Base-by-base conservation (phyloP, 2,888 invertebrate species). In the Drosophila maculinotata region DNA sequence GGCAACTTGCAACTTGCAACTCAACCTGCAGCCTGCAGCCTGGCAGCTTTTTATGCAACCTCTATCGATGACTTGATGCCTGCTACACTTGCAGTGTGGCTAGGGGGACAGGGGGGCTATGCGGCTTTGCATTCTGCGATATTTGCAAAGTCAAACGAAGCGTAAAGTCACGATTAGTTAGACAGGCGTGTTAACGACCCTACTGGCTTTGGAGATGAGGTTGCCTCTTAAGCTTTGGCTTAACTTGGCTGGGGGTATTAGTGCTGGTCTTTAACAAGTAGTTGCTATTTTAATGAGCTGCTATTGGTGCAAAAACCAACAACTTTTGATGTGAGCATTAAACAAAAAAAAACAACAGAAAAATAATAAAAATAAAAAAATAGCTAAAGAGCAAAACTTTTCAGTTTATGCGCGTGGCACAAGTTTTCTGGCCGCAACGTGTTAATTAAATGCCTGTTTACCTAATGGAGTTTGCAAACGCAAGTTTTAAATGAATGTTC, bases 161-260 rank as follows among this genome's bases (percentile, higher is more conserved):
- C 89, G 88, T 89, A 85, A 90, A 89, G 89, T 89, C 87, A 89
- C 89, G 89, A 90, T 90, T 90, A 90, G 90, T 89, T 90, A 90
- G 87, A 89, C 89, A 90, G 89, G 84, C 89, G 87, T 84, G 89
- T 86, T 89, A 89, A 89, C 86, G 80, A 86, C 72, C 67, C 64
- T 20, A n/a, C 20, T 64, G 59, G 77, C 73, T 79, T 74, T 72
- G 66, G 69, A 75, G 75, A 63, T 63, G 64, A 33, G 48, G 44
- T 36, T 36, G 35, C 9, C 53, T 28, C 36, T 51, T 39, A 28
- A 35, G 45, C 9, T 42, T 9, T 35, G 44, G n/a, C 4, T 20
- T 20, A 20, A 20, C 20, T 20, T 10, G 14, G 10, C 5, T 26
- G 20, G n/a, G n/a, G n/a, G 15, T 48, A 45, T 53, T 59, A 48